Percentiles rank a stretch among this genome's conserved stretches.
phyloP scores from a whole-genome alignment of 37 sponge, comb jelly and placozoan species.

The Crambe crambe region DNA sequence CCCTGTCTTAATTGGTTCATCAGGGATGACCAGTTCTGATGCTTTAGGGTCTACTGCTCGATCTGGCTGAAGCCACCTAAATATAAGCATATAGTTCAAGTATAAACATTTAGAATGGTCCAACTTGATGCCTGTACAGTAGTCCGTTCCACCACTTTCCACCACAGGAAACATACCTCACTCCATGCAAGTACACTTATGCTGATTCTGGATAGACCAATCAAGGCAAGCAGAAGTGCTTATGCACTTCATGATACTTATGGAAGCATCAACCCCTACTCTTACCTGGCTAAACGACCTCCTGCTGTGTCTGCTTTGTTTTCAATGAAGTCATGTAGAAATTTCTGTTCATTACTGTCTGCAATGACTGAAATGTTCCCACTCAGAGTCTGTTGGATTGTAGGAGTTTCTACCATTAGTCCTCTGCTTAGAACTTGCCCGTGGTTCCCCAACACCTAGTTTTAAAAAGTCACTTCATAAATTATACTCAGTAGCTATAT shows the following conservation, averaged over 20 bases:
- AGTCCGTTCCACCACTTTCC: no score
- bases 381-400: conserved; percentile 53
- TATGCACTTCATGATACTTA: not conserved
- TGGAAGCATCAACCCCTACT: no score
- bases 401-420: conserved; percentile 59
- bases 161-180: no score
- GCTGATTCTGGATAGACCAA: no score
- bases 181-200: no score
- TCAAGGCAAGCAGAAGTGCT: not conserved
- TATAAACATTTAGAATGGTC: no score
- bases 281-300: conserved; percentile 88
- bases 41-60: conserved; percentile 78
- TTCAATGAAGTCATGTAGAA: conserved; percentile 86
- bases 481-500: not conserved
- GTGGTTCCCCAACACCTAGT: conserved; percentile 63
- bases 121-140: no score
- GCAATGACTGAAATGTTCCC: conserved; percentile 55
- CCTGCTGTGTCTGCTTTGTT: conserved; percentile 79
- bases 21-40: conserved; percentile 48
- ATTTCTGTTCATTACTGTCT: conserved; percentile 53
- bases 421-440: conserved; percentile 69
- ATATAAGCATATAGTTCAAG: no score
- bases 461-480: not conserved
- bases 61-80: conserved; percentile 91
- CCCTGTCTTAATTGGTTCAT: conserved; percentile 21